phyloP scores from a whole-genome alignment of 2,113 vertebrate genomes.

The Rhea pennata region DNA sequence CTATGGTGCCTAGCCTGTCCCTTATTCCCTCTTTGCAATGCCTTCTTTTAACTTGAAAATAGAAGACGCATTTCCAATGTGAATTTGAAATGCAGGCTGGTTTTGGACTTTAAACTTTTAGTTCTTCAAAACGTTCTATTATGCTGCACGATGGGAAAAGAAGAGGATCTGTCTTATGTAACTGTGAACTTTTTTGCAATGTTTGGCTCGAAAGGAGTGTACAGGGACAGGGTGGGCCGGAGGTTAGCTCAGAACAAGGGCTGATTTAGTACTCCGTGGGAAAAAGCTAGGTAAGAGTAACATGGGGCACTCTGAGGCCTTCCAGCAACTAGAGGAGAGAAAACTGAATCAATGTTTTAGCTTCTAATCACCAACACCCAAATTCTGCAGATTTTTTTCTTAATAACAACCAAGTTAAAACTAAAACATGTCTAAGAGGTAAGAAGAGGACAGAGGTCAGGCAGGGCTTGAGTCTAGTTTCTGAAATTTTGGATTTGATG shows the following conservation, averaged over 20 bases:
- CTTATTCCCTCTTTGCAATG: not conserved
- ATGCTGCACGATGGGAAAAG: not conserved
- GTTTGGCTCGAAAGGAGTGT: not conserved
- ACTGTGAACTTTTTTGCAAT: not conserved
- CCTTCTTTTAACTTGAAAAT: not conserved
- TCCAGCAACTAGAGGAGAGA: not conserved
- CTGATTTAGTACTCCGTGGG: not conserved
- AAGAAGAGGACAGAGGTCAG: not conserved
- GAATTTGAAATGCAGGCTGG: not conserved
- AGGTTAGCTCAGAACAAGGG: not conserved
- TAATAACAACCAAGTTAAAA: not conserved
- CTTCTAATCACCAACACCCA: not conserved
- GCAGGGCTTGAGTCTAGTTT: not conserved
- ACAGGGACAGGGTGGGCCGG: not conserved
- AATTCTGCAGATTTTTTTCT: not conserved
- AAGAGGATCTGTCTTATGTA: not conserved
- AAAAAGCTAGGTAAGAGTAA: constrained; percentile 2
- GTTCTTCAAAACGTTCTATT: not conserved
- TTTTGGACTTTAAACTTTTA: not conserved
- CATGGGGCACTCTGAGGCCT: not conserved
- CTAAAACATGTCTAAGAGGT: not conserved
- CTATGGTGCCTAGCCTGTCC: not conserved
- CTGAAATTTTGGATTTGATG: not conserved
- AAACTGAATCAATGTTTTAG: not conserved
- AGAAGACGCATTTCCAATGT: not conserved